Base-by-base conservation (phyloP, 2,888 invertebrate species). In the Chalcis sispes region DNA sequence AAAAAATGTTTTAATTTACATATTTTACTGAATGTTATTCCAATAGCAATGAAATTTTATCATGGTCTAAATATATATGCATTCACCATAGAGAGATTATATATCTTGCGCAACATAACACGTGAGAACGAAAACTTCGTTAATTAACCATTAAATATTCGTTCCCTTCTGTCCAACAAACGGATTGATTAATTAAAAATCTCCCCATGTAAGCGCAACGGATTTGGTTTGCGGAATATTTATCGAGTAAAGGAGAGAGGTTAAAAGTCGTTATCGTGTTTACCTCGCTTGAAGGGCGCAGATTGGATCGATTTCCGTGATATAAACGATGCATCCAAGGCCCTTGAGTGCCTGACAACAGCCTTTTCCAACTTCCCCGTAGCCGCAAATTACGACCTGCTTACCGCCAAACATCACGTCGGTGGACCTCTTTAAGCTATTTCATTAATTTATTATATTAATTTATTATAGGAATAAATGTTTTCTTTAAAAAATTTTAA, bases 391-490 rank as follows among this genome's bases (percentile, higher is more conserved):
- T 0, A 96, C 94, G 0, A 98, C 96, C 90, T 98, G 98, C 87
- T 98, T 98, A 0, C 98, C 98, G 18, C 98, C 98, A 87, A 98
- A 98, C 98, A 98, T 98, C 13, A 98, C 93, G 86, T 98, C 98
- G 4, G 97, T 97, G 42, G 96, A 96, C 77, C 97, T 91, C 89
- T 97, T 97, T 77, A 96, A 87, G 67, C 95, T 95, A 70, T 29
- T 36, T 46, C 13, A 5, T 46, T 46, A 46, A 46, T 46, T 36
- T 36, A 10, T 36, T 36, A 7, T n/a, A n/a, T n/a, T 5, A 15
- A 15, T 10, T 10, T 15, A 10, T 46, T 46, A 46, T 2, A 2
- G 46, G 36, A 5, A 46, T 46, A 10, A 15, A 10, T 46, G 13
- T 13, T 15, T 46, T 46, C 13, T 46, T n/a, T n/a, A n/a, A n/a